Percentiles rank a stretch among this genome's conserved stretches.
Conservation (phyloP, 2,113 vertebrate genomes). For the Brachirus orientalis region DNA sequence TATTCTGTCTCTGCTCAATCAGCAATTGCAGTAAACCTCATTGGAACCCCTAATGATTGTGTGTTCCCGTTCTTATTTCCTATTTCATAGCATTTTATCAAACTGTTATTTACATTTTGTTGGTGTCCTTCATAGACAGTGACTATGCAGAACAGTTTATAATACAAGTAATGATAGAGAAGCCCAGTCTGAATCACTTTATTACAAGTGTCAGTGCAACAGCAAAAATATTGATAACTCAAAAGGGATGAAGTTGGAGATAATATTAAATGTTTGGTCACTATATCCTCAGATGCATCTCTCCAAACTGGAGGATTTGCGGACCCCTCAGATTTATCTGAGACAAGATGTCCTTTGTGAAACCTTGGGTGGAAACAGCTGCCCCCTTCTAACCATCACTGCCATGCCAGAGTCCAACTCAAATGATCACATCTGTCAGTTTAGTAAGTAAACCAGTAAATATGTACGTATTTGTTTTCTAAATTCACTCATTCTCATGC, state of each 20-base stretch:
- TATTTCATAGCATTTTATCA: too few relatives aligned
- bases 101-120: neutral
- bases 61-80: too few relatives aligned
- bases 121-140: too few relatives aligned
- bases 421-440: conserved; percentile 92
- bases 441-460: conserved; percentile 85
- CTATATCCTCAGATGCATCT: conserved; percentile 89
- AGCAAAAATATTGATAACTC: neutral
- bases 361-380: conserved; percentile 92
- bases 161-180: conserved; percentile 10
- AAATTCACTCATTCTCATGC: too few relatives aligned
- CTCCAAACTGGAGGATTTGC: conserved; percentile 89
- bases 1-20: neutral
- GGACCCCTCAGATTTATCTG: conserved; percentile 93
- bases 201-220: conserved; percentile 8
- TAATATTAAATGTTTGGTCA: conserved; percentile 3
- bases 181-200: conserved; percentile 3
- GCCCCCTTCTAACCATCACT: conserved; percentile 96
- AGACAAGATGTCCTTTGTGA: conserved; percentile 91
- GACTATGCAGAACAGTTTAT: conserved; percentile 1
- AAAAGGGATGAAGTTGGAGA: neutral
- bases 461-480: too few relatives aligned
- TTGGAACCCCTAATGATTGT: neutral
- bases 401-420: conserved; percentile 95
- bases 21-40: too few relatives aligned